Percentiles rank a stretch among this genome's conserved stretches.
Evolutionary conservation across 1,140 invertebrate genomes (phyloP).

Genomic region (Marisa cornuarietis): DNA sequence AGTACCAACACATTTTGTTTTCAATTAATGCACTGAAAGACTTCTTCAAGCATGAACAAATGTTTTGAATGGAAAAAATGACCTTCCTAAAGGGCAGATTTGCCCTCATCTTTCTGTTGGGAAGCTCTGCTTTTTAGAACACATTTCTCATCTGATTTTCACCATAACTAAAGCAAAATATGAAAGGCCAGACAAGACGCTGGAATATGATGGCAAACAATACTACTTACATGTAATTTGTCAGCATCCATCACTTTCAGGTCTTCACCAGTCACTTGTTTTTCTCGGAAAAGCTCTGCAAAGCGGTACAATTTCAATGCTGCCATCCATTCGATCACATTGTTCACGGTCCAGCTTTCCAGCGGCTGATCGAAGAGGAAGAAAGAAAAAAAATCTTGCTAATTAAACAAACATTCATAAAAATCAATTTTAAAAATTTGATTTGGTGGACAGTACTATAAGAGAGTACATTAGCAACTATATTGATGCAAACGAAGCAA

Average conservation of each 20-base stretch:
- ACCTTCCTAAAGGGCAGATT: no score
- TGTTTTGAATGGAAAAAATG: no score
- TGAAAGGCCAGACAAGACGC: no score
- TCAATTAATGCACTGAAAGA: no score
- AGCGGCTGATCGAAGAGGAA: slow-evolving; percentile 70
- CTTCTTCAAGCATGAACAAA: no score
- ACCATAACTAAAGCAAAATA: no score
- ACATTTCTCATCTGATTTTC: no score
- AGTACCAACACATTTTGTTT: no score
- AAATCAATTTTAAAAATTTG: neutral
- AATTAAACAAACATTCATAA: neutral
- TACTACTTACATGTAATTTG: slow-evolving; percentile 74
- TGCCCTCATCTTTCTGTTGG: no score
- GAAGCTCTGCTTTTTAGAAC: no score
- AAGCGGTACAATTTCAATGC: slow-evolving; percentile 77
- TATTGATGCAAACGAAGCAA: neutral
- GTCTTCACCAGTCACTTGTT: slow-evolving; percentile 78
- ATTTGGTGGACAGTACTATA: neutral
- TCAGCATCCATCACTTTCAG: slow-evolving; percentile 75
- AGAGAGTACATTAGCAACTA: neutral
- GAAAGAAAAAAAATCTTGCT: neutral
- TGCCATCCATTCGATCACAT: slow-evolving; percentile 82
- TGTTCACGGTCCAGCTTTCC: slow-evolving; percentile 75
- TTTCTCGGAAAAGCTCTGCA: slow-evolving; percentile 78
- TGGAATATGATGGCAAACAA: neutral